A percentile compares a stretch with the other conserved stretches of the same genome.
Conservation (phyloP, 2,797 vertebrate species). For the Gallinago solitaria region DNA sequence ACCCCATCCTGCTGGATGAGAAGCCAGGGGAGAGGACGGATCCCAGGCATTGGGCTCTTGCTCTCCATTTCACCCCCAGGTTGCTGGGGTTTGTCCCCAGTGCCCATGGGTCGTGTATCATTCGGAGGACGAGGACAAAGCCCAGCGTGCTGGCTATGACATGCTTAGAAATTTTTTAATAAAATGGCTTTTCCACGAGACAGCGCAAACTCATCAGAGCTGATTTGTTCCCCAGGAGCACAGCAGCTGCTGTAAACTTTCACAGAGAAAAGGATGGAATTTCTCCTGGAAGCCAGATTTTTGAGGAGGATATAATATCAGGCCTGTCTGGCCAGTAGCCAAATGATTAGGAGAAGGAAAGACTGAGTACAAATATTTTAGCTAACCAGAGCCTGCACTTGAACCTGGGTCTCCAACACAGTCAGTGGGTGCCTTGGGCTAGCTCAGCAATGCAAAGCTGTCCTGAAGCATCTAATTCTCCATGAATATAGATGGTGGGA, state of each 20-base stretch:
- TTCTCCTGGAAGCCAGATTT: constrained; percentile 18
- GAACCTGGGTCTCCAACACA: neutral
- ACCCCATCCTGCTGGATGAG: neutral
- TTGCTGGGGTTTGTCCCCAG: neutral
- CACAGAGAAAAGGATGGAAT: constrained; percentile 22
- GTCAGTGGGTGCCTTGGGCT: neutral
- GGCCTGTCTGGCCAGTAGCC: constrained; percentile 18
- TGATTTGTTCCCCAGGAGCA: constrained; percentile 58
- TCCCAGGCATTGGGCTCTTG: neutral
- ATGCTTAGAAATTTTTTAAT: neutral
- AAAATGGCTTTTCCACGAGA: constrained; percentile 53
- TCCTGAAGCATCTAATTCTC: neutral
- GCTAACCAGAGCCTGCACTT: neutral
- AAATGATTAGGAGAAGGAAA: constrained; percentile 25
- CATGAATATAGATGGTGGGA: neutral
- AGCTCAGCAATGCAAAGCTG: neutral
- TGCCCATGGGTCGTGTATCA: neutral
- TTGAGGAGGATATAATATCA: constrained; percentile 3
- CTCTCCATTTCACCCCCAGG: neutral
- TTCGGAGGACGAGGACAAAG: neutral
- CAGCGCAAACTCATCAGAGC: constrained; percentile 32
- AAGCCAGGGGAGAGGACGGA: neutral
- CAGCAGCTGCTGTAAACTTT: constrained; percentile 55
- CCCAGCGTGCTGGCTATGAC: neutral
- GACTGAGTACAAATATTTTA: neutral